Evolutionary conservation across 2,113 vertebrate species (phyloP).

Genomic region (Anseranas semipalmata): DNA sequence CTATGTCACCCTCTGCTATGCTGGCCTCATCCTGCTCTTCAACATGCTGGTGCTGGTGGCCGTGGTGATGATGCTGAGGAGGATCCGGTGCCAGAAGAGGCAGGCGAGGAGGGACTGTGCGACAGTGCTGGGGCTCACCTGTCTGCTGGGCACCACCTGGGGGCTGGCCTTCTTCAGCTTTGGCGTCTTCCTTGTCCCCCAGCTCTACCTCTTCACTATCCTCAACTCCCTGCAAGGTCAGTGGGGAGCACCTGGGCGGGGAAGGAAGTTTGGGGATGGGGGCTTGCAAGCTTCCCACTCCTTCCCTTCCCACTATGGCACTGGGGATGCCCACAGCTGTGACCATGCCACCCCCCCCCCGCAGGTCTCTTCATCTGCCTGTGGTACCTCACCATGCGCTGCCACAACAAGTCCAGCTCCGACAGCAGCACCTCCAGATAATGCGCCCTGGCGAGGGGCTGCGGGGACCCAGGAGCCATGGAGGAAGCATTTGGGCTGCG

Average conservation of each 20-base stretch:
- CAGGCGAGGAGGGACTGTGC: background rate
- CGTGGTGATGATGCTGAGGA: background rate
- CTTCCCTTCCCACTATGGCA: background rate
- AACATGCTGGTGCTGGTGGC: background rate
- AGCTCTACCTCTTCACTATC: background rate
- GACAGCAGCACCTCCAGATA: background rate
- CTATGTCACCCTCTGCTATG: background rate
- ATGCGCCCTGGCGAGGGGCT: background rate
- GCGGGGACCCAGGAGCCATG: background rate
- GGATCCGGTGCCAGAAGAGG: background rate
- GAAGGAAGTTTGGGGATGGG: background rate
- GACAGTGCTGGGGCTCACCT: background rate
- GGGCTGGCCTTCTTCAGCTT: background rate
- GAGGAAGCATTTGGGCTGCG: background rate
- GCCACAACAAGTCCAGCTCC: background rate
- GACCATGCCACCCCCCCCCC: background rate
- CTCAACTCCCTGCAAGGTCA: background rate
- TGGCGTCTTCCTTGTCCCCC: rapidly evolving
- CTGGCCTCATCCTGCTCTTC: background rate
- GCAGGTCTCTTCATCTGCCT: background rate
- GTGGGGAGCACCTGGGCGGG: rapidly evolving
- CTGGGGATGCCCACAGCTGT: background rate
- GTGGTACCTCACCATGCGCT: background rate
- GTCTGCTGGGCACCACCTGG: conserved; percentile 9
- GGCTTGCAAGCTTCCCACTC: background rate